Evolutionary conservation across 2,888 invertebrate genomes (phyloP).

Genomic region (Drosophila lutescens): DNA sequence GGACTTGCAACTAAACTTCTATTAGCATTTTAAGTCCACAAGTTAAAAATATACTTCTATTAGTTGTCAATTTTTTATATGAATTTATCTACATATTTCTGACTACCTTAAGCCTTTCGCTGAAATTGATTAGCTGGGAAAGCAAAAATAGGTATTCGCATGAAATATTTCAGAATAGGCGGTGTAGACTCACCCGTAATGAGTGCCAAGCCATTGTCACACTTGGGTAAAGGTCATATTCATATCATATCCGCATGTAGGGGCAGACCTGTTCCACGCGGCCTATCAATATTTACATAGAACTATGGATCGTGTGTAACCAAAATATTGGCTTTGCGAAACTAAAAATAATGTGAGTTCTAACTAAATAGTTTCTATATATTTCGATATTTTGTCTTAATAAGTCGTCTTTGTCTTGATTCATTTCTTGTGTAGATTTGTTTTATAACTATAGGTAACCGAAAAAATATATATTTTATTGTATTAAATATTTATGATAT

Average conservation of each 20-base stretch:
- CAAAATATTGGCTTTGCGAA: slow-evolving; percentile 46
- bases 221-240: slow-evolving; percentile 47
- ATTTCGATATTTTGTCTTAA: too few species aligned
- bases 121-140: slow-evolving; percentile 15
- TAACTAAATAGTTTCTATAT: too few species aligned
- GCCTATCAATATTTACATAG: slow-evolving; percentile 77
- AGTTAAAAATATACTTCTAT: slow-evolving; percentile 59
- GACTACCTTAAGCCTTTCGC: slow-evolving; percentile 31
- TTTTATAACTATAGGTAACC: too few species aligned
- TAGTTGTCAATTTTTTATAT: slow-evolving; percentile 48
- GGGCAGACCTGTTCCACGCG: slow-evolving; percentile 40
- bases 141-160: slow-evolving; percentile 9
- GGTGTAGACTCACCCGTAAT: neutral
- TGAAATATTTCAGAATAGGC: neutral
- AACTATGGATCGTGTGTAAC: slow-evolving; percentile 49
- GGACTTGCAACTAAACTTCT: slow-evolving; percentile 58
- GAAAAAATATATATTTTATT: too few species aligned
- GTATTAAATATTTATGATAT: too few species aligned
- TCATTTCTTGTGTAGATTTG: too few species aligned
- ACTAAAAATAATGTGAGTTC: too few species aligned
- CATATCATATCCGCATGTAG: slow-evolving; percentile 21
- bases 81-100: slow-evolving; percentile 22
- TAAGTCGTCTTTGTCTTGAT: too few species aligned
- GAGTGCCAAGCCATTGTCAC: slow-evolving; percentile 18
- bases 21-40: slow-evolving; percentile 65